These are phyloP conservation scores for Mesocentrotus franciscanus DNA, from an alignment of 53 echinoderm and acorn worm species.

Conservation along the genomic window DNA sequence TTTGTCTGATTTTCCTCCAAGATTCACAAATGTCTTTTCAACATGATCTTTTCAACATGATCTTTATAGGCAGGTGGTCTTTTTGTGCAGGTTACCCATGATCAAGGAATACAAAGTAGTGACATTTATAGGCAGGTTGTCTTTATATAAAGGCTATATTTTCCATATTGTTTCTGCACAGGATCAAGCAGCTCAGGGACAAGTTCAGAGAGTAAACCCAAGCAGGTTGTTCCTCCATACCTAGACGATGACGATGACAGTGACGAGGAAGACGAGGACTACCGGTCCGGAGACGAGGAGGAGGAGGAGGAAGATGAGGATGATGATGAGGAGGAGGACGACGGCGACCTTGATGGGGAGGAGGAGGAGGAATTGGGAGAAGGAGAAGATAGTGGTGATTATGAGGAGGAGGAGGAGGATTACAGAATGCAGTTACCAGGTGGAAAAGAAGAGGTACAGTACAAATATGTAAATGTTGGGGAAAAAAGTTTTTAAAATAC, in stretches of 20 bases:
- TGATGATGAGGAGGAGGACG: slow-evolving; percentile 65
- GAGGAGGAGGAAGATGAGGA: slow-evolving; percentile 77
- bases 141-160: no score
- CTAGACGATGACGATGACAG: slow-evolving; percentile 57
- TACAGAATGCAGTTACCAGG: not conserved
- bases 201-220: slow-evolving; percentile 11
- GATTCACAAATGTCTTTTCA: no score
- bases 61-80: no score
- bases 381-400: slow-evolving; percentile 8
- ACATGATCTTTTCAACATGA: no score
- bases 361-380: slow-evolving; percentile 36
- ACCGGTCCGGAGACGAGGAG: slow-evolving; percentile 71
- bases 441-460: slow-evolving; percentile 56
- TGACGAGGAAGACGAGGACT: slow-evolving; percentile 64
- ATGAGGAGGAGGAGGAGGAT: slow-evolving; percentile 56
- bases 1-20: no score
- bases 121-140: no score
- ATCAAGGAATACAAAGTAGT: no score
- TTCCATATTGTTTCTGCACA: not conserved
- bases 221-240: not conserved
- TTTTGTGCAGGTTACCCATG: no score
- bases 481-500: no score
- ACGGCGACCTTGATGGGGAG: slow-evolving; percentile 22
- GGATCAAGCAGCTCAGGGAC: slow-evolving; percentile 38
- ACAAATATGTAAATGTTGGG: not conserved